phyloP scores from a whole-genome alignment of 2,888 invertebrate genomes.

The Sepioteuthis lessoniana region DNA sequence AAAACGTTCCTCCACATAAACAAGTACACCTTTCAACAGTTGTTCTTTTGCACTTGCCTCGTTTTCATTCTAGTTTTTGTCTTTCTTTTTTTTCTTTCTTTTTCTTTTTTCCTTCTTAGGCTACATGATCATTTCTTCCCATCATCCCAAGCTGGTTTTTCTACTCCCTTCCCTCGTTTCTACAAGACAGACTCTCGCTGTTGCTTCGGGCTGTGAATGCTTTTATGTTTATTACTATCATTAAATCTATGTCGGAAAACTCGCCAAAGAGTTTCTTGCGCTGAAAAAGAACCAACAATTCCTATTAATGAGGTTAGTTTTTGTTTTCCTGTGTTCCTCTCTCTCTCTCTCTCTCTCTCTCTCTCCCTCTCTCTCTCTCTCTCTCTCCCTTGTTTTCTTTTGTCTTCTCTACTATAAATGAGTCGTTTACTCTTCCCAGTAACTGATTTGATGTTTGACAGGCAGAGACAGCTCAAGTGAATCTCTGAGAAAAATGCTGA shows the following conservation, averaged over 20 bases:
- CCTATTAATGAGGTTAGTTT: constrained; percentile 16
- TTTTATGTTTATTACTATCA: background rate
- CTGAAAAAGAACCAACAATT: background rate
- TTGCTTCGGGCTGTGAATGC: background rate
- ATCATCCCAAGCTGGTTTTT: background rate
- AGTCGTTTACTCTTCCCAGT: background rate
- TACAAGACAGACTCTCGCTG: background rate
- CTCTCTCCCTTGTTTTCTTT: background rate
- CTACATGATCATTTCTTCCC: background rate
- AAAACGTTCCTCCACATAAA: background rate
- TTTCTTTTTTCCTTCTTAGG: background rate
- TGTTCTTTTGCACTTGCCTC: background rate
- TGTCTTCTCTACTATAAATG: background rate
- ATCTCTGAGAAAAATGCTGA: background rate
- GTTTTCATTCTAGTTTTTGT: background rate
- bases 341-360: background rate
- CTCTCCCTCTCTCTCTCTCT: background rate
- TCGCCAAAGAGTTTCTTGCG: background rate
- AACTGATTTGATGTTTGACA: background rate
- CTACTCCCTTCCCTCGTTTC: background rate
- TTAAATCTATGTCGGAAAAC: background rate
- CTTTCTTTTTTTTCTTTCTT: background rate
- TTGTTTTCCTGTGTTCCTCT: background rate
- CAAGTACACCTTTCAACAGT: background rate
- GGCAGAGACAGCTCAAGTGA: background rate